Evolutionary conservation across 2,113 vertebrate genomes (phyloP).

Genomic region (Gnathonemus longibarbis): DNA sequence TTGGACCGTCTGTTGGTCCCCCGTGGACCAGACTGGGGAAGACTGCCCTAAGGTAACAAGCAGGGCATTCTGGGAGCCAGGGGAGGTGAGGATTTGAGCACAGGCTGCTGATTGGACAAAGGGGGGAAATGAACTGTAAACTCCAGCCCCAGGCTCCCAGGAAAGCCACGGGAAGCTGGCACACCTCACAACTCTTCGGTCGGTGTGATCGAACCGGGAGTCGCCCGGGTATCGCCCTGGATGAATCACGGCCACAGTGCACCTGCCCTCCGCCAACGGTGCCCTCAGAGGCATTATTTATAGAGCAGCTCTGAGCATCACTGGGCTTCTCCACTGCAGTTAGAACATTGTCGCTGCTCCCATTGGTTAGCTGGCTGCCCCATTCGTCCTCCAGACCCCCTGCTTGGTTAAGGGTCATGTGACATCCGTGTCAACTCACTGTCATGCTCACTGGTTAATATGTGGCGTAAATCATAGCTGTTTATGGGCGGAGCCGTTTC

Average conservation of each 20-base stretch:
- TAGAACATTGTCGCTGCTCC: not conserved
- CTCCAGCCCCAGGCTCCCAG: not conserved
- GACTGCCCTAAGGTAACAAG: not conserved
- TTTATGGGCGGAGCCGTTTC: not conserved
- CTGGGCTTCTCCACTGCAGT: not conserved
- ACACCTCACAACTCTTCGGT: not conserved
- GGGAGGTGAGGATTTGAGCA: not conserved
- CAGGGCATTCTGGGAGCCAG: not conserved
- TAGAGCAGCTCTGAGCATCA: not conserved
- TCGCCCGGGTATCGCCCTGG: not conserved
- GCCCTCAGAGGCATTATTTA: conserved; percentile 10
- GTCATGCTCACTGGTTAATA: not conserved
- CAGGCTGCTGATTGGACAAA: not conserved
- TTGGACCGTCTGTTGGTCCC: not conserved
- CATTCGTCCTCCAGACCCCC: not conserved
- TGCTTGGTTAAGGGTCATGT: not conserved
- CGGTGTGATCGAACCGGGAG: not conserved
- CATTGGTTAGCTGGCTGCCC: not conserved
- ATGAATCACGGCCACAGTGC: not conserved
- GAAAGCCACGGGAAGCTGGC: not conserved
- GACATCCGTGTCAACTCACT: not conserved
- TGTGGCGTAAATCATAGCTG: not conserved
- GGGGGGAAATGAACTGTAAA: not conserved
- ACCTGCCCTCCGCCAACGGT: not conserved
- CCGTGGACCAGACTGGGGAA: not conserved